Percentiles rank a stretch among this genome's conserved stretches.
These are phyloP conservation scores for Tachuris rubrigastra DNA, from an alignment of 2,113 vertebrate genomes.

Conservation along the genomic window DNA sequence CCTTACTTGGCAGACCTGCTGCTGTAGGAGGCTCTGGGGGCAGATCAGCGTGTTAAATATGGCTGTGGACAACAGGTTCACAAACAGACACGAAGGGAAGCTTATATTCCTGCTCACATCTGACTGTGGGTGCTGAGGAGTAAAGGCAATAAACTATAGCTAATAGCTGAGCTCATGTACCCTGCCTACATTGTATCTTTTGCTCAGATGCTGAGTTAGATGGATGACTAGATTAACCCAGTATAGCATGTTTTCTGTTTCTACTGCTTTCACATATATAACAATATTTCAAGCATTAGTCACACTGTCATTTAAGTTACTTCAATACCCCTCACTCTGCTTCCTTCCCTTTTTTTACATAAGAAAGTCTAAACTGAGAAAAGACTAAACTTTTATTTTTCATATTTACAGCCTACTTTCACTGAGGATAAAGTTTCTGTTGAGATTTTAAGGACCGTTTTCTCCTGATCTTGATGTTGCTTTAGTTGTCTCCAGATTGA, in stretches of 20 bases:
- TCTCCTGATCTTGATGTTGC: neutral
- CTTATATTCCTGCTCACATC: neutral
- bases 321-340: neutral
- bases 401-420: neutral
- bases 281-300: neutral
- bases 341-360: neutral
- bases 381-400: neutral
- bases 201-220: neutral
- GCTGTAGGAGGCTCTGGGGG: accelerated
- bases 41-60: neutral
- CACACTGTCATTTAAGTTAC: neutral
- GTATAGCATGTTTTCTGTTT: neutral
- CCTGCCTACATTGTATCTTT: neutral
- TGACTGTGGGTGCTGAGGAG: neutral
- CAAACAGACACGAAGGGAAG: neutral
- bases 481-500: neutral
- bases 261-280: neutral
- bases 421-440: neutral
- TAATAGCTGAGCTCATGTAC: accelerated
- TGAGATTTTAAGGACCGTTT: neutral
- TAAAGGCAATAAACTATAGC: neutral
- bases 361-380: neutral
- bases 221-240: neutral
- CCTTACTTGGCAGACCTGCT: neutral
- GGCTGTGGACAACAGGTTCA: accelerated